phyloP scores from a whole-genome alignment of 2,888 invertebrate genomes.

The Steinernema scapterisci region DNA sequence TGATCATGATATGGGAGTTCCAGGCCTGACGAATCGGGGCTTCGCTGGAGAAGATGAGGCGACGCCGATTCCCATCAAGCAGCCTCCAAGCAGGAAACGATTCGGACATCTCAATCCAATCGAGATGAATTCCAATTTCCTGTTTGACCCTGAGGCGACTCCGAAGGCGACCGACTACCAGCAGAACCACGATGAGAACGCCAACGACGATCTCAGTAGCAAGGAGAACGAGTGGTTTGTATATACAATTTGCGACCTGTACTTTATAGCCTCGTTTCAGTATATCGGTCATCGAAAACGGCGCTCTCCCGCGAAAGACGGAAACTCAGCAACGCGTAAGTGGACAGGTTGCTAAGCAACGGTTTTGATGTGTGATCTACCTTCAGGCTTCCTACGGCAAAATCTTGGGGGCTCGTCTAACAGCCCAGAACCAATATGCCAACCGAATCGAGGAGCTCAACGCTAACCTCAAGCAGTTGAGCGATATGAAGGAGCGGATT shows the following conservation, averaged over 20 bases:
- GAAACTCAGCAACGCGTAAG: neutral
- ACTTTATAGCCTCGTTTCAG: neutral
- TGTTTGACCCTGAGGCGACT: neutral
- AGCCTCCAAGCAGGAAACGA: neutral
- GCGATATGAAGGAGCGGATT: no score
- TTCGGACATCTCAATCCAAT: neutral
- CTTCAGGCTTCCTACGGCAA: neutral
- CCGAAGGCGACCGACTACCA: neutral
- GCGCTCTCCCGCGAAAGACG: neutral
- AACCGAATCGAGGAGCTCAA: no score
- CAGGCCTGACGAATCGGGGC: neutral
- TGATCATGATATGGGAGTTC: neutral
- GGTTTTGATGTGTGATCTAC: neutral
- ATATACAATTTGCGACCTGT: neutral
- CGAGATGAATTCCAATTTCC: neutral
- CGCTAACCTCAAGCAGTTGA: no score
- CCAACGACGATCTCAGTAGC: neutral
- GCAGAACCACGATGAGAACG: neutral
- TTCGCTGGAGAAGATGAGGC: neutral
- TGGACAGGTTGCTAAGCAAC: neutral
- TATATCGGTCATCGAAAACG: slow-evolving; percentile 8
- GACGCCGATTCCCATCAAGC: neutral
- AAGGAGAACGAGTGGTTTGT: slow-evolving; percentile 8
- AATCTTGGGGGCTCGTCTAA: neutral
- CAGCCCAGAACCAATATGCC: no score